These are phyloP conservation scores for Gymnopithys bicolor DNA, from an alignment of 2,797 vertebrate species.

Conservation along the genomic window DNA sequence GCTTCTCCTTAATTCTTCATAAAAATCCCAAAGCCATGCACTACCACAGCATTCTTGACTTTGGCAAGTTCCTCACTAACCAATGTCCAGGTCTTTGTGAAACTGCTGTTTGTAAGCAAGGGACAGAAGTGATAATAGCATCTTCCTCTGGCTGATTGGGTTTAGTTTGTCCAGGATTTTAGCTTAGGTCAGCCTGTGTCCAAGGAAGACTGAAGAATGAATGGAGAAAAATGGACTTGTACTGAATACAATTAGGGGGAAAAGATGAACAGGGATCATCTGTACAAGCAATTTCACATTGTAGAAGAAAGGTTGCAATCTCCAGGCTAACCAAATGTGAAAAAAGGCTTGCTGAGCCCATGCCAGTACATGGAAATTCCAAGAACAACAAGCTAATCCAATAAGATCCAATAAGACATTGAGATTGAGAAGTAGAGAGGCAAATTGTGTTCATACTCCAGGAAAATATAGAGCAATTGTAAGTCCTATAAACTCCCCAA, in stretches of 20 bases:
- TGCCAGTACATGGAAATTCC: constrained; percentile 56
- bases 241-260: background rate
- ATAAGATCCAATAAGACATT: constrained; percentile 57
- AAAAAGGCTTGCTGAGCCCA: constrained; percentile 30
- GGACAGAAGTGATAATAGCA: background rate
- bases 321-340: constrained; percentile 32
- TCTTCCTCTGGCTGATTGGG: background rate
- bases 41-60: background rate
- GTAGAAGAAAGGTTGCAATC: background rate
- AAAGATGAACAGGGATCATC: background rate
- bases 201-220: background rate
- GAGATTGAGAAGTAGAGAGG: constrained; percentile 58
- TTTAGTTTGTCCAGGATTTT: background rate
- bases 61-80: background rate
- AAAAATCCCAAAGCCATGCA: background rate
- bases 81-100: background rate
- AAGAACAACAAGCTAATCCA: constrained; percentile 70
- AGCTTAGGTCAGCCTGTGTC: background rate
- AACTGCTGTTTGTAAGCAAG: background rate
- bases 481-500: constrained; percentile 58
- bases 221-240: background rate
- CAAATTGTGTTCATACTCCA: constrained; percentile 61
- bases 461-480: constrained; percentile 63
- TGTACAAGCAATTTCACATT: background rate
- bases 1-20: background rate